These are phyloP conservation scores for Selenia dentaria DNA, from an alignment of 2,888 invertebrate species.

Conservation along the genomic window DNA sequence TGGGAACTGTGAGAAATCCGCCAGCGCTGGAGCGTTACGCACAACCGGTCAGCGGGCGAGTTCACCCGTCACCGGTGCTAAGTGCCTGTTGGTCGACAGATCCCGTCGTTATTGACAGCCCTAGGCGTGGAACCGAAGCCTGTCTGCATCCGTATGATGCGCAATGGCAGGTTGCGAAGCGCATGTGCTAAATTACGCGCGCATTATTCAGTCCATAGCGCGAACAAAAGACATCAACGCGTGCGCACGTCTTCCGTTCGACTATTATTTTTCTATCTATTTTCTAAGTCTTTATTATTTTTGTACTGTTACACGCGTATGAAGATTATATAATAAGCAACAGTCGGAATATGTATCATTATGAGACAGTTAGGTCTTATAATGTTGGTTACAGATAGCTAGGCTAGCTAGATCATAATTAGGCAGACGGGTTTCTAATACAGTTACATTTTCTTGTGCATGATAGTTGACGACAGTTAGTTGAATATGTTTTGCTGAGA, in stretches of 20 bases:
- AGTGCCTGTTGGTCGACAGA: conserved; percentile 27
- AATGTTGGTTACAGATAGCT: conserved; percentile 8
- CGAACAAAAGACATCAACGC: conserved; percentile 72
- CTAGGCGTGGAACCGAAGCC: conserved; percentile 31
- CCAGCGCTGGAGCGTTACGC: conserved; percentile 39
- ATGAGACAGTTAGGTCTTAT: conserved; percentile 18
- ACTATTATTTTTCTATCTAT: no score
- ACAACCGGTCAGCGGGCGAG: conserved; percentile 23
- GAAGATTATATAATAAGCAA: neutral
- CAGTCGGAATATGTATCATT: conserved; percentile 6
- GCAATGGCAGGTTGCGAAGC: conserved; percentile 37
- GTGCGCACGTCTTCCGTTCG: conserved; percentile 31
- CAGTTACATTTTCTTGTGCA: conserved; percentile 14
- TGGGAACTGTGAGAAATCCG: conserved; percentile 57
- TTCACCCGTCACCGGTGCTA: conserved; percentile 23
- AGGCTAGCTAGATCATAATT: conserved; percentile 15
- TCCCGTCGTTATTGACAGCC: conserved; percentile 38
- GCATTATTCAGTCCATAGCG: conserved; percentile 22
- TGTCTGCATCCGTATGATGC: conserved; percentile 21
- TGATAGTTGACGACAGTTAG: no score
- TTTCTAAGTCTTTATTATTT: no score
- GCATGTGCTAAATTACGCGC: conserved; percentile 10
- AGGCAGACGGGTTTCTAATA: conserved; percentile 16
- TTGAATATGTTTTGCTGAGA: no score
- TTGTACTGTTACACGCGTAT: no score